These are phyloP conservation scores for Emesis castigata DNA, from an alignment of 2,888 invertebrate species.

Conservation along the genomic window DNA sequence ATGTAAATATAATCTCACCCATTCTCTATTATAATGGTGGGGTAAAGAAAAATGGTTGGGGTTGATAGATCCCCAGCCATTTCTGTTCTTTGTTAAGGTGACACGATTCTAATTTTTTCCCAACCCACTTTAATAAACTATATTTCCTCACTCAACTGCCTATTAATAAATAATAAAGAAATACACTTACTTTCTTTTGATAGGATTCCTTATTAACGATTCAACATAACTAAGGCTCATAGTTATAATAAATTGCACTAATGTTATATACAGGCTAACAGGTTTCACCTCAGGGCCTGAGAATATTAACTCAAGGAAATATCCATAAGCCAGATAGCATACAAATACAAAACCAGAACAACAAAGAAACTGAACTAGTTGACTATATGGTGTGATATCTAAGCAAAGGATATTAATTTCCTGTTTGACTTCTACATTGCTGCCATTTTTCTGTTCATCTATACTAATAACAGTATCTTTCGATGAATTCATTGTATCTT, in stretches of 20 bases:
- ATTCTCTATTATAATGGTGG: too few species aligned
- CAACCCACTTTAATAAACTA: too few species aligned
- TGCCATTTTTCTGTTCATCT: slow-evolving; percentile 69
- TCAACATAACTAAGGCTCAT: slow-evolving; percentile 95
- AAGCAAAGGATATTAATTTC: slow-evolving; percentile 93
- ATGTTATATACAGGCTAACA: slow-evolving; percentile 97
- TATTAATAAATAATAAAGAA: too few species aligned
- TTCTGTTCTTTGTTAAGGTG: too few species aligned
- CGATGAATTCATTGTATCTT: slow-evolving; percentile 29
- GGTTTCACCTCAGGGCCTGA: slow-evolving; percentile 96
- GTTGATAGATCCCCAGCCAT: too few species aligned
- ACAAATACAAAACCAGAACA: slow-evolving; percentile 95
- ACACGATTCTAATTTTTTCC: too few species aligned
- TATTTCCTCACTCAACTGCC: too few species aligned
- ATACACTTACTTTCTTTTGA: slow-evolving; percentile 88
- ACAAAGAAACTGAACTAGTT: slow-evolving; percentile 92
- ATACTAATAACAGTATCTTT: slow-evolving; percentile 81
- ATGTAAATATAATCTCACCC: too few species aligned
- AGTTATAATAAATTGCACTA: slow-evolving; percentile 97
- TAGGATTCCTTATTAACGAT: slow-evolving; percentile 89
- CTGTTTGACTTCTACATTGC: slow-evolving; percentile 70
- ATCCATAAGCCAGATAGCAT: slow-evolving; percentile 97
- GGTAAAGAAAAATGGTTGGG: too few species aligned
- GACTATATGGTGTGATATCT: slow-evolving; percentile 91
- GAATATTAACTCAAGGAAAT: slow-evolving; percentile 97